phyloP scores from a whole-genome alignment of 2,888 invertebrate genomes.

The Galeruca laticollis region DNA sequence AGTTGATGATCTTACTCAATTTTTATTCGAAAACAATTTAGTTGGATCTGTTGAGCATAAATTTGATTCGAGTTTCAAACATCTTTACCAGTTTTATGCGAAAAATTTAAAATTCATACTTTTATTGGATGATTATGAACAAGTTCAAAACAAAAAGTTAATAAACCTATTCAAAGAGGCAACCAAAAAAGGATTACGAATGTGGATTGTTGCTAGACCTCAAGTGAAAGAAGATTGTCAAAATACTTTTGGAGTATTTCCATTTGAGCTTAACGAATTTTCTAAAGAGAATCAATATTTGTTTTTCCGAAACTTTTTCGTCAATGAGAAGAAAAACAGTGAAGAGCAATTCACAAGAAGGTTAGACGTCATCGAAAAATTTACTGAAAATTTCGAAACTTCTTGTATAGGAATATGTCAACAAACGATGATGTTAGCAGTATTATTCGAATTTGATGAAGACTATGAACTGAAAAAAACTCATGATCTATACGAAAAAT shows the following conservation, averaged over 20 bases:
- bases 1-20: constrained; percentile 14
- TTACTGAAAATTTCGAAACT: no score
- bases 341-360: no score
- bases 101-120: constrained; percentile 10
- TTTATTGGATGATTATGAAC: constrained; percentile 37
- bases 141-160: constrained; percentile 17
- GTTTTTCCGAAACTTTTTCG: constrained; percentile 27
- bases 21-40: constrained; percentile 15
- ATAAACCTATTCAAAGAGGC: constrained; percentile 25
- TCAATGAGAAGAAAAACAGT: constrained; percentile 17
- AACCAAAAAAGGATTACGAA: constrained; percentile 17
- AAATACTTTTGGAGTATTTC: constrained; percentile 22
- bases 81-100: constrained; percentile 5
- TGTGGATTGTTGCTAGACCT: constrained; percentile 37
- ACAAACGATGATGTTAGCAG: constrained; percentile 38
- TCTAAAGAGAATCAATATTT: constrained; percentile 20
- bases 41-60: not conserved
- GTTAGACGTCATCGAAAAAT: no score
- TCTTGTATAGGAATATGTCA: constrained; percentile 37
- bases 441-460: constrained; percentile 25
- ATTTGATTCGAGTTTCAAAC: constrained; percentile 6
- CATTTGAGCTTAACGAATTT: constrained; percentile 35
- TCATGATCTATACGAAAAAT: constrained; percentile 32
- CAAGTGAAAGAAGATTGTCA: constrained; percentile 17
- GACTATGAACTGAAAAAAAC: not conserved